Base-by-base conservation (phyloP, 2,888 invertebrate genomes). In the Synanthedon vespiformis region DNA sequence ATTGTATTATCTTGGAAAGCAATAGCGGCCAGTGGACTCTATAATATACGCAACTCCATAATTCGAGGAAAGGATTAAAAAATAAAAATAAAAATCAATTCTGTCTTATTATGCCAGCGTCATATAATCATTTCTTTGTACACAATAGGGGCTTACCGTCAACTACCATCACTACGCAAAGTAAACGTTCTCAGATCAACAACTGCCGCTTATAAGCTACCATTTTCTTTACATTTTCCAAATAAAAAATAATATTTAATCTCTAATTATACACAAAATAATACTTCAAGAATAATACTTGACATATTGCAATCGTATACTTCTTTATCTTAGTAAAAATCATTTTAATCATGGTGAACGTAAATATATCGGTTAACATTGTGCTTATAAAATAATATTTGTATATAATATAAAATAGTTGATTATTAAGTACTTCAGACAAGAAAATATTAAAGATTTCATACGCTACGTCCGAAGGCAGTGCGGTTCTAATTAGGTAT, bases 61-160 rank as follows among this genome's bases (percentile, higher is more conserved):
- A 10, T 8, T 6, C 2, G 10, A 10, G 10, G 3, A 48, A 16
- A 48, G 18, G 48, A 18, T 48, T 12, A 4, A 40, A 57, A 70
- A 18, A 18, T 12, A 4, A 40, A 57, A 70, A 69, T 68, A 56
- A 70, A 67, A 77, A 65, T 63, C 63, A 58, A 52, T 50, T 10
- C 6, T 34, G 6, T 10, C 34, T 34, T 59, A 52, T 69, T 70
- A 72, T 63, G 75, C 81, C 78, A 83, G 82, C 82, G 74, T 80
- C 81, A 77, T 85, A 82, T 85, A 85, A 80, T 85, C 80, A 63
- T 81, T 82, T 81, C 82, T 86, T 85, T 85, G 85, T 86, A 84
- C 84, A 80, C 82, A 81, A 69, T 71, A 75, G 78, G 74, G 65
- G 67, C 64, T 55, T 63, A 16, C 14, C 62, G 75, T 77, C 72